Percentiles rank a stretch among this genome's conserved stretches.
phyloP scores from a whole-genome alignment of 2,888 invertebrate species.

The Oligia strigilis region DNA sequence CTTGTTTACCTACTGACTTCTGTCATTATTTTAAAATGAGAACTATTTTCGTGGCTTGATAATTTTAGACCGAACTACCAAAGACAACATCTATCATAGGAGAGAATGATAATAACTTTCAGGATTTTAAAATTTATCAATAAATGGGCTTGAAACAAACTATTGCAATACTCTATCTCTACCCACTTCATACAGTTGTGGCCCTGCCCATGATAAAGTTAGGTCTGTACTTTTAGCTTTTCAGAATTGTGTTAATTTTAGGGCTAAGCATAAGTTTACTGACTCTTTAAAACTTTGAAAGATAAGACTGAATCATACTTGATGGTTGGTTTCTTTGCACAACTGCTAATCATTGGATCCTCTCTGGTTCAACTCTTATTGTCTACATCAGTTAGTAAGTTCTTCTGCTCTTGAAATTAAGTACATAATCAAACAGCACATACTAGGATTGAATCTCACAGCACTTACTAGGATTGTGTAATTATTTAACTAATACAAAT shows the following conservation, averaged over 20 bases:
- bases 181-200: neutral
- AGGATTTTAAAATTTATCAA: neutral
- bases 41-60: slow-evolving; percentile 47
- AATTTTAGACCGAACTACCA: slow-evolving; percentile 57
- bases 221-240: neutral
- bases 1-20: slow-evolving; percentile 57
- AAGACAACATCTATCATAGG: slow-evolving; percentile 50
- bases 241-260: slow-evolving; percentile 8
- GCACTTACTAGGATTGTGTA: neutral
- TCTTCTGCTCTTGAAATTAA: slow-evolving; percentile 12
- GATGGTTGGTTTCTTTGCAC: slow-evolving; percentile 22
- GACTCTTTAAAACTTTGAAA: neutral
- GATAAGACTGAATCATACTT: slow-evolving; percentile 26
- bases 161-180: neutral
- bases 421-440: neutral
- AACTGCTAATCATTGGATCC: slow-evolving; percentile 29
- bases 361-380: slow-evolving; percentile 14
- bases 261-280: neutral
- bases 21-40: slow-evolving; percentile 66
- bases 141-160: neutral
- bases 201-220: neutral
- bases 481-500: neutral
- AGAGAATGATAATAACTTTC: slow-evolving; percentile 9
- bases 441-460: slow-evolving; percentile 1
- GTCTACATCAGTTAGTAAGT: neutral